Evolutionary conservation across 2,797 vertebrate genomes (phyloP).

Genomic region (Thunnus albacares): DNA sequence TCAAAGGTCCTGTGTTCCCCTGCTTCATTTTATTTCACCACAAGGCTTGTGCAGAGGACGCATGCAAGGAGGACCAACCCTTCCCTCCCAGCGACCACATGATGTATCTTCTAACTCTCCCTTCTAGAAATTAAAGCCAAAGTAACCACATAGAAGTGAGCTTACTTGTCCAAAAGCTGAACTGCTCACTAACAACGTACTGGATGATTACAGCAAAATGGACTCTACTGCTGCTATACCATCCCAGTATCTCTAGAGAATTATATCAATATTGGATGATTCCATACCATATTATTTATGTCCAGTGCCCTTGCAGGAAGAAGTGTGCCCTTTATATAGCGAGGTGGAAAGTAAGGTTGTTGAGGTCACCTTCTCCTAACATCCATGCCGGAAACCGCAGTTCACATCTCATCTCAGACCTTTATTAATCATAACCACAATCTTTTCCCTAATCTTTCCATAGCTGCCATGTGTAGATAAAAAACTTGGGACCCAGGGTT

Average conservation of each 20-base stretch:
- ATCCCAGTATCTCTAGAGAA: neutral
- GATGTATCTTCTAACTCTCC: conserved; percentile 42
- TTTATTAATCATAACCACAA: neutral
- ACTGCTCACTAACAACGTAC: conserved; percentile 1
- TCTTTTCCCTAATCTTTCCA: neutral
- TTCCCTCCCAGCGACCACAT: conserved; percentile 49
- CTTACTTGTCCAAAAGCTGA: conserved; percentile 4
- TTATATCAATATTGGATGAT: neutral
- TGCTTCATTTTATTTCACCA: conserved; percentile 61
- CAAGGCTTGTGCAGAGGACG: conserved; percentile 54
- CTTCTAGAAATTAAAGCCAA: conserved; percentile 38
- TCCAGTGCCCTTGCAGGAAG: neutral
- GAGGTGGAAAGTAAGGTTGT: neutral
- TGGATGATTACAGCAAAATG: conserved; percentile 1
- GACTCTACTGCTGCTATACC: conserved; percentile 7
- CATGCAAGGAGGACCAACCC: conserved; percentile 65
- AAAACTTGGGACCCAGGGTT: no score
- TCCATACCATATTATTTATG: neutral
- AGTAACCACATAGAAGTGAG: conserved; percentile 20
- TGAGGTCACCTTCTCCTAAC: neutral
- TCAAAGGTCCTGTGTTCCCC: conserved; percentile 65
- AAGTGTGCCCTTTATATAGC: neutral
- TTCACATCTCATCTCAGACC: neutral
- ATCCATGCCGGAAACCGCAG: neutral
- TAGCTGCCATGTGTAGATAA: neutral